These are phyloP conservation scores for Notamacropus eugenii DNA, from an alignment of 2,797 vertebrate genomes.

Conservation along the genomic window DNA sequence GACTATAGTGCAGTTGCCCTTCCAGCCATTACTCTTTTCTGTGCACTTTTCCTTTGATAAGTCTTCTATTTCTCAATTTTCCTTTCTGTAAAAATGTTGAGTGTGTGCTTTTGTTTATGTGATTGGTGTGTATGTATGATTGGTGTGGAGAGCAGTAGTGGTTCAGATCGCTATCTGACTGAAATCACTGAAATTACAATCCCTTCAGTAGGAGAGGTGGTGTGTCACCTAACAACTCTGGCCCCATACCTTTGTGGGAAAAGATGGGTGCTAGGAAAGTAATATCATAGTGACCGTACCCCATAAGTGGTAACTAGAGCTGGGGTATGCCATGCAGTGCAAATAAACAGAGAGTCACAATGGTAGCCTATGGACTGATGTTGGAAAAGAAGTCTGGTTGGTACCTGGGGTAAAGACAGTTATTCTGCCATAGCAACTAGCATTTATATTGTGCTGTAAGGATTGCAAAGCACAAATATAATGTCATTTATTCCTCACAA, in stretches of 20 bases:
- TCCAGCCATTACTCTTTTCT: not conserved
- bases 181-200: not conserved
- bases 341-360: not conserved
- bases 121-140: not conserved
- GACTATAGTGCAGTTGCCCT: not conserved
- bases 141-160: not conserved
- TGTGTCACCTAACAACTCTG: not conserved
- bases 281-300: not conserved
- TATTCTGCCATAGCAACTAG: not conserved
- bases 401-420: not conserved
- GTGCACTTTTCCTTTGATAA: not conserved
- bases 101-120: not conserved
- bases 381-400: not conserved
- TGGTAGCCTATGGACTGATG: not conserved
- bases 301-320: not conserved
- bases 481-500: not conserved
- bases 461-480: not conserved
- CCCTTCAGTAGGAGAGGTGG: not conserved
- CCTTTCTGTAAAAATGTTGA: not conserved
- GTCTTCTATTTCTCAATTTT: not conserved
- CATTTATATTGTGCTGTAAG: not conserved
- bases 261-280: not conserved
- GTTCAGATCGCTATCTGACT: not conserved
- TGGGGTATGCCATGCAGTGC: not conserved
- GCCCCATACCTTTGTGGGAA: not conserved